phyloP scores from a whole-genome alignment of 2,113 vertebrate genomes.

The Sturnira hondurensis region DNA sequence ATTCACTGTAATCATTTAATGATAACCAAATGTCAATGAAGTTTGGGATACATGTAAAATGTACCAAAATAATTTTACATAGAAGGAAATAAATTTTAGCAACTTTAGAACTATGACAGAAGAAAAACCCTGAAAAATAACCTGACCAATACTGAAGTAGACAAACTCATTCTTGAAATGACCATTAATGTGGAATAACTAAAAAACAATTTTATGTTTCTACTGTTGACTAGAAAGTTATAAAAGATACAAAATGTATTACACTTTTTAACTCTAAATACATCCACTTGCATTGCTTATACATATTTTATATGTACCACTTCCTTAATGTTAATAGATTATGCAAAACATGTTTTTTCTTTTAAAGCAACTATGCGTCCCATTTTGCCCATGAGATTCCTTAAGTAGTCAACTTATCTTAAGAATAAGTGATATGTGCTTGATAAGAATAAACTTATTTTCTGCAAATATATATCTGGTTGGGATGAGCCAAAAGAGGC shows the following conservation, averaged over 20 bases:
- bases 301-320: not conserved
- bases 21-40: constrained; percentile 55
- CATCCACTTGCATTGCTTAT: not conserved
- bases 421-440: not conserved
- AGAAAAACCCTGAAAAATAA: not conserved
- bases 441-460: not conserved
- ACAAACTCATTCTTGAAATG: not conserved
- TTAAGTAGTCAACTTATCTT: not conserved
- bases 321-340: not conserved
- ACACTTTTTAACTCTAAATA: not conserved
- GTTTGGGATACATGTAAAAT: not conserved
- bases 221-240: not conserved
- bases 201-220: not conserved
- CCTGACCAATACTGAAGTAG: not conserved
- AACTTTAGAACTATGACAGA: not conserved
- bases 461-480: not conserved
- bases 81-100: not conserved
- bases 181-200: not conserved
- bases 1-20: constrained; percentile 7
- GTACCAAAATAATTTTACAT: not conserved
- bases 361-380: not conserved
- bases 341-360: not conserved
- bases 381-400: not conserved
- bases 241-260: not conserved
- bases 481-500: not conserved